Percentiles rank a stretch among this genome's conserved stretches.
These are phyloP conservation scores for Platysternon megacephalum DNA, from an alignment of 2,113 vertebrate genomes.

Conservation along the genomic window DNA sequence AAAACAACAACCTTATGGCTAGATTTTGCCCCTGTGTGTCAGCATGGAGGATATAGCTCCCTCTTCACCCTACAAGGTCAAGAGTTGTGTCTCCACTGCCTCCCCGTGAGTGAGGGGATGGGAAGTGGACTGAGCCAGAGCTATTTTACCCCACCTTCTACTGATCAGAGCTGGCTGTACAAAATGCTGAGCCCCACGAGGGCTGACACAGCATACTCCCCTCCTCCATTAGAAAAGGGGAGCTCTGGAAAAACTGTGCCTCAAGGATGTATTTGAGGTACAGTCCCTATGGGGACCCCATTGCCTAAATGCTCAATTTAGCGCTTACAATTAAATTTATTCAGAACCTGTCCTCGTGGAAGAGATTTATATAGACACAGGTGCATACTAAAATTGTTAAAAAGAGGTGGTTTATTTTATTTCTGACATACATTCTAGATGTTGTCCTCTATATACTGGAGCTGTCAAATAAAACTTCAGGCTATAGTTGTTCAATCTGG, in stretches of 20 bases:
- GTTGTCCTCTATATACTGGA: constrained; percentile 26
- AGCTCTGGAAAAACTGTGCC: background rate
- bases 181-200: background rate
- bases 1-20: background rate
- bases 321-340: constrained; percentile 20
- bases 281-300: background rate
- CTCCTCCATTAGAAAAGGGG: background rate
- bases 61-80: background rate
- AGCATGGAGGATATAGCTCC: background rate
- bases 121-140: background rate
- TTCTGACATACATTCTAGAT: constrained; percentile 54
- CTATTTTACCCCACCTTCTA: background rate
- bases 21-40: accelerated
- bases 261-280: background rate
- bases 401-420: constrained; percentile 32
- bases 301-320: background rate
- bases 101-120: background rate
- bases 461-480: constrained; percentile 11
- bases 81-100: background rate
- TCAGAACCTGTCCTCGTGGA: constrained; percentile 6
- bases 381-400: constrained; percentile 37
- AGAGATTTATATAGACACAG: constrained; percentile 48
- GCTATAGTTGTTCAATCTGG: constrained; percentile 7
- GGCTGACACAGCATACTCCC: background rate
- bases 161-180: background rate